Evolutionary conservation across 2,113 vertebrate species (phyloP).

Genomic region (Otus sunia): DNA sequence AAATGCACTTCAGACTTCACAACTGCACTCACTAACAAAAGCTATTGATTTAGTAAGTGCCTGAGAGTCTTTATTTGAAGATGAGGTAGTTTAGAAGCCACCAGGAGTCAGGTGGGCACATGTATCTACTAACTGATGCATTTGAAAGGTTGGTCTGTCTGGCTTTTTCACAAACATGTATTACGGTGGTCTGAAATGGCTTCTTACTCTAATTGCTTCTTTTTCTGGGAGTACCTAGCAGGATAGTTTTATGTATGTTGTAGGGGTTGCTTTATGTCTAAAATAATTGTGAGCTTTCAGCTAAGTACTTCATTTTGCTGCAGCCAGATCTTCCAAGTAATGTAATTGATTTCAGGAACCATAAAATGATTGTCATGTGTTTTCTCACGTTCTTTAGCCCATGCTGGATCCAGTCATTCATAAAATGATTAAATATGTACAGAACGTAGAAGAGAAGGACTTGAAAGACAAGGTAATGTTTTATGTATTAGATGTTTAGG

Average conservation of each 20-base stretch:
- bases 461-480: slow-evolving; percentile 95
- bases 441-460: slow-evolving; percentile 97
- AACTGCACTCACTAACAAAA: neutral
- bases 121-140: neutral
- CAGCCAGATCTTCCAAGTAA: neutral
- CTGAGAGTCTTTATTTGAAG: neutral
- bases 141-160: neutral
- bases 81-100: neutral
- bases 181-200: neutral
- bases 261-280: neutral
- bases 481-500: neutral
- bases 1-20: neutral
- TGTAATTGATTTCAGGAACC: neutral
- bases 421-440: slow-evolving; percentile 96
- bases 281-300: neutral
- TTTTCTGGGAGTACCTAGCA: neutral
- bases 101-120: neutral
- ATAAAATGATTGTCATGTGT: neutral
- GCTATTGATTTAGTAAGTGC: neutral
- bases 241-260: neutral
- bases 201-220: neutral
- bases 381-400: slow-evolving; percentile 77
- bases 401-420: slow-evolving; percentile 98
- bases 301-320: neutral
- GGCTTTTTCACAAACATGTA: neutral